phyloP scores from a whole-genome alignment of 2,797 vertebrate genomes.

The Poecilia wingei region DNA sequence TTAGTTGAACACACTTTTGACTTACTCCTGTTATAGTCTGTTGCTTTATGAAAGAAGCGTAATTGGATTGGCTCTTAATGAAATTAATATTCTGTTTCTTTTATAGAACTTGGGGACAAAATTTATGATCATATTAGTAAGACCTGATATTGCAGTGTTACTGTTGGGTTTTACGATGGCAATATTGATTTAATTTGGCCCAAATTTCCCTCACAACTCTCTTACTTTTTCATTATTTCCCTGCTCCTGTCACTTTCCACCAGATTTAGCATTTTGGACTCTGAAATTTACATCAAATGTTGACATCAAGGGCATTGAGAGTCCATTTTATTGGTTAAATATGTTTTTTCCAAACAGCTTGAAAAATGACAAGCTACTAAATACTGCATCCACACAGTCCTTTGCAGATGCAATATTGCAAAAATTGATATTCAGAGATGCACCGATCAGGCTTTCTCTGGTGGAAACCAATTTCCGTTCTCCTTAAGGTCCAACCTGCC shows the following conservation, averaged over 20 bases:
- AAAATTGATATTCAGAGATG: background rate
- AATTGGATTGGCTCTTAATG: background rate
- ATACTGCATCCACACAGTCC: background rate
- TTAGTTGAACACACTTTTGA: slow-evolving; percentile 1
- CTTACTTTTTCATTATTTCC: background rate
- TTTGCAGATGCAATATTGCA: background rate
- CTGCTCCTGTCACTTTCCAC: background rate
- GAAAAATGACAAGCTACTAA: background rate
- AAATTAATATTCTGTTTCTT: background rate
- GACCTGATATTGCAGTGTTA: background rate
- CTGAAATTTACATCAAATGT: background rate
- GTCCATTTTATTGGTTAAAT: background rate
- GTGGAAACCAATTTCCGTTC: background rate
- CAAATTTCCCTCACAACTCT: background rate
- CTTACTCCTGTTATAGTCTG: background rate
- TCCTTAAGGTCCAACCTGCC: background rate
- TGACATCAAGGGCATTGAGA: background rate
- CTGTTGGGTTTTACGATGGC: background rate
- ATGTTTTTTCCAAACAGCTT: background rate
- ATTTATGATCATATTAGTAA: background rate
- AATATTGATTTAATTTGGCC: background rate
- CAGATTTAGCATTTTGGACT: background rate
- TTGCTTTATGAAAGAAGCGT: background rate
- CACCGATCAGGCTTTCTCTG: background rate
- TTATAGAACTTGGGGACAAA: background rate